Evolutionary conservation across 2,888 invertebrate species (phyloP).

Genomic region (Pemphredon lugubris): DNA sequence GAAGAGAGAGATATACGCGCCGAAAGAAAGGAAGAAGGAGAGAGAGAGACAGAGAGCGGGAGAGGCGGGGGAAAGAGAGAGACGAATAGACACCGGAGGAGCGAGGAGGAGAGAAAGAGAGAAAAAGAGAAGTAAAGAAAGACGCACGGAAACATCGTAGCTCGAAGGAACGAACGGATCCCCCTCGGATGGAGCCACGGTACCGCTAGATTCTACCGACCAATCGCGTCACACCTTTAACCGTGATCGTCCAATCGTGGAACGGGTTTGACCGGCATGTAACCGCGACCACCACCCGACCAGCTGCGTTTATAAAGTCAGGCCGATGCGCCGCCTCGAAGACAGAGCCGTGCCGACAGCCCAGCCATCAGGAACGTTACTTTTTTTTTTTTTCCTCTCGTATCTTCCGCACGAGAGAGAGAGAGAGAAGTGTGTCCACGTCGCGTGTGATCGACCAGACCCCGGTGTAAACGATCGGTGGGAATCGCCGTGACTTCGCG

Average conservation of each 20-base stretch:
- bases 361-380: slow-evolving; percentile 77
- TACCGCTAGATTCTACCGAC: slow-evolving; percentile 71
- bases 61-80: slow-evolving; percentile 7
- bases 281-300: slow-evolving; percentile 68
- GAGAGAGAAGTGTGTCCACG: slow-evolving; percentile 48
- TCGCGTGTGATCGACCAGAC: slow-evolving; percentile 72
- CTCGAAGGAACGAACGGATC: slow-evolving; percentile 41
- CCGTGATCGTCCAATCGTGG: slow-evolving; percentile 70
- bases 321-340: slow-evolving; percentile 76
- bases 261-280: slow-evolving; percentile 63
- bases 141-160: slow-evolving; percentile 42
- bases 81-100: not conserved
- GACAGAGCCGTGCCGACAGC: slow-evolving; percentile 81
- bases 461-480: too few species aligned
- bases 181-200: slow-evolving; percentile 54
- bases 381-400: slow-evolving; percentile 48
- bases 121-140: slow-evolving; percentile 21
- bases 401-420: not conserved
- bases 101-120: slow-evolving; percentile 13
- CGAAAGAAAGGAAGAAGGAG: slow-evolving; percentile 25
- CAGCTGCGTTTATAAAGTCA: slow-evolving; percentile 80
- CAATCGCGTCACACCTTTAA: slow-evolving; percentile 60
- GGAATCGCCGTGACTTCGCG: too few species aligned
- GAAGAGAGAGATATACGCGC: not conserved
- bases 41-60: slow-evolving; percentile 26